A percentile compares a stretch with the other conserved stretches of the same genome.
phyloP scores from a whole-genome alignment of 2,113 vertebrate species.

The Jaculus jaculus region DNA sequence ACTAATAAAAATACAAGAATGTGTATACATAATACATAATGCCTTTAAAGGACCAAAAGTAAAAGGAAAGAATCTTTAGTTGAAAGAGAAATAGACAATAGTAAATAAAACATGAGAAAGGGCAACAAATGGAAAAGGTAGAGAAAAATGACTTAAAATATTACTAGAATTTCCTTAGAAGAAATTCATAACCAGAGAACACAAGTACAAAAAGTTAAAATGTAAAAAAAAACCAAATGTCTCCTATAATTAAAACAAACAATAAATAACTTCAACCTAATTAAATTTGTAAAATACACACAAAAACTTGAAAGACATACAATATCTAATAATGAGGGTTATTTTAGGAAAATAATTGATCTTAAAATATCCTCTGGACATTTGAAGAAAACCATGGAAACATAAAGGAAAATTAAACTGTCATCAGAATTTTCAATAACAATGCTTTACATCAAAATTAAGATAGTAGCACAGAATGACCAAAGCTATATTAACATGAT shows the following conservation, averaged over 20 bases:
- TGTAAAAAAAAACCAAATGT: not conserved
- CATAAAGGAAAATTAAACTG: not conserved
- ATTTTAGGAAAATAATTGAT: not conserved
- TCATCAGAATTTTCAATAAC: not conserved
- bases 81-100: not conserved
- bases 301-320: too few relatives aligned
- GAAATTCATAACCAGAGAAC: not conserved
- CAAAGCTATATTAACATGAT: too few relatives aligned
- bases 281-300: too few relatives aligned
- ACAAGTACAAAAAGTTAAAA: not conserved
- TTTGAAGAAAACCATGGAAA: not conserved
- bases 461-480: too few relatives aligned
- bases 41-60: not conserved
- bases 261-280: not conserved
- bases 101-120: not conserved
- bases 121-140: not conserved
- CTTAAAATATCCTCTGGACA: not conserved
- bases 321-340: not conserved
- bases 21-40: not conserved
- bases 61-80: not conserved
- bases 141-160: not conserved
- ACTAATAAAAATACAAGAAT: not conserved
- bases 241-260: not conserved
- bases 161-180: not conserved
- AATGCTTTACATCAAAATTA: not conserved